Percentiles rank a stretch among this genome's conserved stretches.
Conservation (phyloP, 1,140 invertebrate genomes). For the Gryllus bimaculatus region DNA sequence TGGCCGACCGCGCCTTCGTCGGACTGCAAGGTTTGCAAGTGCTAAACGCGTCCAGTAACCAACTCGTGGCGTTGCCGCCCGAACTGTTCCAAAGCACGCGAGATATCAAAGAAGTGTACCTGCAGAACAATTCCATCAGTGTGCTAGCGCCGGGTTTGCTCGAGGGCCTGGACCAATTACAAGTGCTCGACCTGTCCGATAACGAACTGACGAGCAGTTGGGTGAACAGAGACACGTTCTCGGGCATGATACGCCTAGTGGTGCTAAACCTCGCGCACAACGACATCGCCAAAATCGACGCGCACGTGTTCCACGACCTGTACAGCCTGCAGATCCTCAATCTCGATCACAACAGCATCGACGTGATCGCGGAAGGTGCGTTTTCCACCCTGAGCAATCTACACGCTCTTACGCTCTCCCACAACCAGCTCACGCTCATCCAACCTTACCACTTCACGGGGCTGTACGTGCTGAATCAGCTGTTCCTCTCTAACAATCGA, state of each 20-base stretch:
- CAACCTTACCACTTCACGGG: conserved; percentile 60
- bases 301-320: conserved; percentile 61
- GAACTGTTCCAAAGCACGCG: conserved; percentile 59
- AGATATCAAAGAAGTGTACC: conserved; percentile 57
- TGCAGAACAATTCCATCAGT: conserved; percentile 71
- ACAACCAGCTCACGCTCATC: conserved; percentile 59
- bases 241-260: conserved; percentile 57
- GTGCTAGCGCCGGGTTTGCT: conserved; percentile 66
- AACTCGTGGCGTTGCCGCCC: conserved; percentile 59
- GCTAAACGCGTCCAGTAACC: conserved; percentile 69
- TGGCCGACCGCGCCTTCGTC: conserved; percentile 59
- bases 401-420: conserved; percentile 60
- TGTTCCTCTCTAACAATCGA: conserved; percentile 66
- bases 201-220: conserved; percentile 70
- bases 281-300: conserved; percentile 55
- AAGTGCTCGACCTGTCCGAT: conserved; percentile 62
- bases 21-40: conserved; percentile 54
- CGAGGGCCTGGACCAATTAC: conserved; percentile 61
- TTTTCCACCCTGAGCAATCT: conserved; percentile 66
- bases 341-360: conserved; percentile 65
- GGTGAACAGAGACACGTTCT: conserved; percentile 69
- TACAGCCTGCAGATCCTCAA: conserved; percentile 66
- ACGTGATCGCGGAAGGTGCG: conserved; percentile 57
- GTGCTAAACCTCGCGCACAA: conserved; percentile 69
- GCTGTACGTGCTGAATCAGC: conserved; percentile 57